Evolutionary conservation across 2,888 invertebrate species (phyloP).

Genomic region (Timandra comae): DNA sequence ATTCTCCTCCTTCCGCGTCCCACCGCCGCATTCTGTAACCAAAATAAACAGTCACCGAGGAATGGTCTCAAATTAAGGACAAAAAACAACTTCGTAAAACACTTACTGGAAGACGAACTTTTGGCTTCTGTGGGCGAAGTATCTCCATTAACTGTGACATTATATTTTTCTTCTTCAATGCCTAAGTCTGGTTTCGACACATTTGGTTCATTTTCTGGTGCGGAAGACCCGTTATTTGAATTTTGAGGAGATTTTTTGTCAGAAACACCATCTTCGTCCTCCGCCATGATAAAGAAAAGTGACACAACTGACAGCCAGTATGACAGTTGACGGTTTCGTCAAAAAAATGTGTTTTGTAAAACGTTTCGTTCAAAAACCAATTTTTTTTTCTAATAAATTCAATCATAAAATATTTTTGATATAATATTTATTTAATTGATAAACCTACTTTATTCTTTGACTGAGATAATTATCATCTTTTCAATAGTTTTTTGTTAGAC

Average conservation of each 20-base stretch:
- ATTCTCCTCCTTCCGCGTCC: constrained; percentile 81
- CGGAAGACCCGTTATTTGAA: constrained; percentile 51
- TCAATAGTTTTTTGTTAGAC: too few species aligned
- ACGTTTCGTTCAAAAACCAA: constrained; percentile 29
- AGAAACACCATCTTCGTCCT: constrained; percentile 72
- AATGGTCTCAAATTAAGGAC: constrained; percentile 60
- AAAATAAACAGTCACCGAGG: constrained; percentile 37
- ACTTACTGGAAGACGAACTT: constrained; percentile 67
- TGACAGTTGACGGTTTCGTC: constrained; percentile 45
- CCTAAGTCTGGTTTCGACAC: constrained; percentile 65
- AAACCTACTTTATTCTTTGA: too few species aligned
- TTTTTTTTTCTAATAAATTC: too few species aligned
- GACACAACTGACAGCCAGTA: too few species aligned
- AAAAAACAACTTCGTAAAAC: constrained; percentile 68
- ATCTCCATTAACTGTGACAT: constrained; percentile 59
- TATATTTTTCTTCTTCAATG: constrained; percentile 67
- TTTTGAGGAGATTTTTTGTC: constrained; percentile 68
- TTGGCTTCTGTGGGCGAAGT: constrained; percentile 50
- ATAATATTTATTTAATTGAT: too few species aligned
- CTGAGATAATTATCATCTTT: too few species aligned
- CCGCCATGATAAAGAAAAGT: constrained; percentile 73
- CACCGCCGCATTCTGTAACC: constrained; percentile 62
- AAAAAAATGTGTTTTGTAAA: constrained; percentile 20
- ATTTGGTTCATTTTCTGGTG: constrained; percentile 60
- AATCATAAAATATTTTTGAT: too few species aligned